Base-by-base conservation (phyloP, 2,797 vertebrate species). In the Hipposideros larvatus region DNA sequence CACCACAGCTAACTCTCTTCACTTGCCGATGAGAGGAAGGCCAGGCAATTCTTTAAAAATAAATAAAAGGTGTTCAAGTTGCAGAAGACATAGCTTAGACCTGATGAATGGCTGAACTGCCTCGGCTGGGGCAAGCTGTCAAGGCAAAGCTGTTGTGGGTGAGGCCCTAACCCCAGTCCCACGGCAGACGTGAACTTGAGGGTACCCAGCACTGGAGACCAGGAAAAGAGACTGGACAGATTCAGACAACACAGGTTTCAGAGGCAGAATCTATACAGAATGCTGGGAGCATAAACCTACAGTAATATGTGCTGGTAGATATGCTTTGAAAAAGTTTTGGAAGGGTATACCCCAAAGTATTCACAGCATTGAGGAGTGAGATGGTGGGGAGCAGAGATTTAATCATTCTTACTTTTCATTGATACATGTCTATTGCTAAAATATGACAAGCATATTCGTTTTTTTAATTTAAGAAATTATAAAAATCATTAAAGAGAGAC, bases 401-500 rank as follows among this genome's bases (percentile, higher is more conserved):
- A 41, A 34, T 0, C 8, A 41, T n/a, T 91, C 66, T 87, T 65
- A 31, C 4, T 89, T 71, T 82, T 66, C 53, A 21, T 21, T 28
- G 70, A 8, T 57, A 59, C 0, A 57, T 10, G 63, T 93, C 41
- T 41, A 2, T 57, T 74, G 34, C 37, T 89, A 75, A 90, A 87
- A 51, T 90, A 43, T 46, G 63, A 65, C 75, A 43, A 53, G 11
- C 11, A 86, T 75, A 2, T 24, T n/a, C 28, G 8, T 83, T 87
- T 63, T 51, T 63, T 24, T 65, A 34, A 79, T 51, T 74, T 41
- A 87, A 86, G 18, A 57, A 61, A 68, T 43, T 53, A 31, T 53
- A 57, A 93, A 90, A 95, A 70, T 63, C 37, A 51, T 59, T 34
- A 53, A 57, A 87, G 61, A 93, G 63, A 83, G 57, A 84, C 90